These are phyloP conservation scores for Casuarius casuarius DNA, from an alignment of 2,113 vertebrate species.

Conservation along the genomic window DNA sequence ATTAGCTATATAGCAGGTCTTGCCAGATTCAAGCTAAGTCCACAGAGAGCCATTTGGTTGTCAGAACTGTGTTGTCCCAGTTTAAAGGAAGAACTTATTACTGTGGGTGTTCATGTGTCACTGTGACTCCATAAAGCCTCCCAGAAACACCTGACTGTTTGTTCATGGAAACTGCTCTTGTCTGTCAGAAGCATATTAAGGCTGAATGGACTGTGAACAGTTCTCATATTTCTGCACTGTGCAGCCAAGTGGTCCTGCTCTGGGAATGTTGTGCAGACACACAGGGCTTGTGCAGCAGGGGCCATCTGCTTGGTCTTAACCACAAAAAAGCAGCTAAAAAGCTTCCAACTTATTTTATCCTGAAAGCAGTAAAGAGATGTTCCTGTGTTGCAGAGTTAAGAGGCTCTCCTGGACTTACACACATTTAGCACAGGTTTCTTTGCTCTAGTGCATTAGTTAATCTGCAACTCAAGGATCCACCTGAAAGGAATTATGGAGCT, in stretches of 20 bases:
- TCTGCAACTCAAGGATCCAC: background rate
- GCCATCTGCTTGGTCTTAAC: background rate
- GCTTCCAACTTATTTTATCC: background rate
- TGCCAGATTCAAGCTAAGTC: background rate
- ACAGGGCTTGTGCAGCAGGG: background rate
- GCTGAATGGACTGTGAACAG: background rate
- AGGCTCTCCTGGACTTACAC: fast-evolving
- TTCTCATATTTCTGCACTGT: background rate
- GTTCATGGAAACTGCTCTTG: background rate
- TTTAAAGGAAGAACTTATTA: background rate
- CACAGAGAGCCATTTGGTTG: background rate
- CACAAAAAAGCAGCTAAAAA: background rate
- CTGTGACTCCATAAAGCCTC: background rate
- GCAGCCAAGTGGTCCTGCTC: background rate
- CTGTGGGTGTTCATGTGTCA: background rate
- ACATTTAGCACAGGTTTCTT: background rate
- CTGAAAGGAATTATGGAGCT: background rate
- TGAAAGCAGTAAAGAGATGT: background rate
- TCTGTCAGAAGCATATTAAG: background rate
- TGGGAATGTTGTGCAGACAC: background rate
- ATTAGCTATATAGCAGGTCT: background rate
- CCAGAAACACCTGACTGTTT: background rate
- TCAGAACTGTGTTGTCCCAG: background rate
- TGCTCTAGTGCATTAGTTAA: background rate
- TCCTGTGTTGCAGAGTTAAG: background rate